Conservation (phyloP, 2,888 invertebrate genomes). For the Phorcus lineatus region DNA sequence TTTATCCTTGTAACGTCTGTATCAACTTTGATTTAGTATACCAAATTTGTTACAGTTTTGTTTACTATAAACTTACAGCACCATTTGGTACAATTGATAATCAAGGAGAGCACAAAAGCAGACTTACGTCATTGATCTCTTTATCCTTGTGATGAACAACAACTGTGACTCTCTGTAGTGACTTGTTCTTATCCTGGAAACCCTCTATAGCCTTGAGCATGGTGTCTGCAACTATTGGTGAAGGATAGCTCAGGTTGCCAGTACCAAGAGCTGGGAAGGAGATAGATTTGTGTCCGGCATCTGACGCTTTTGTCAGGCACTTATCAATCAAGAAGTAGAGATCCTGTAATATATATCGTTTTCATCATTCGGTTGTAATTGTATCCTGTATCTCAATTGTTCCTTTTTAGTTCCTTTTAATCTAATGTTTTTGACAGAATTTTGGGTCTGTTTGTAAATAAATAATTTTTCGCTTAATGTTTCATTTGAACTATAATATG, state of each 20-base stretch:
- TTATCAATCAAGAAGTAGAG: constrained; percentile 47
- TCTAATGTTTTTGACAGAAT: no score
- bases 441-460: no score
- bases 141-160: constrained; percentile 53
- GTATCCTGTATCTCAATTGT: not conserved
- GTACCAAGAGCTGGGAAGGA: constrained; percentile 67
- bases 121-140: constrained; percentile 45
- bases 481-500: no score
- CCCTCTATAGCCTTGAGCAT: constrained; percentile 55
- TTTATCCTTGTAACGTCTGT: no score
- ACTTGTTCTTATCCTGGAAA: constrained; percentile 47
- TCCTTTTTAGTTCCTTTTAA: no score
- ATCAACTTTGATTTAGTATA: no score
- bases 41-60: no score
- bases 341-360: constrained; percentile 39
- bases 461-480: no score
- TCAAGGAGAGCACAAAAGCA: no score
- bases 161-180: constrained; percentile 51
- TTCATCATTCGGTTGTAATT: not conserved
- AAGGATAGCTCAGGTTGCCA: constrained; percentile 60
- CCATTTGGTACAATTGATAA: no score
- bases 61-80: no score
- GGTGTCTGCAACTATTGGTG: constrained; percentile 52
- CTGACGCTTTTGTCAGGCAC: constrained; percentile 53
- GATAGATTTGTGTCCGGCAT: constrained; percentile 47